Conservation (phyloP, 1,140 invertebrate species). For the Nylanderia fulva region DNA sequence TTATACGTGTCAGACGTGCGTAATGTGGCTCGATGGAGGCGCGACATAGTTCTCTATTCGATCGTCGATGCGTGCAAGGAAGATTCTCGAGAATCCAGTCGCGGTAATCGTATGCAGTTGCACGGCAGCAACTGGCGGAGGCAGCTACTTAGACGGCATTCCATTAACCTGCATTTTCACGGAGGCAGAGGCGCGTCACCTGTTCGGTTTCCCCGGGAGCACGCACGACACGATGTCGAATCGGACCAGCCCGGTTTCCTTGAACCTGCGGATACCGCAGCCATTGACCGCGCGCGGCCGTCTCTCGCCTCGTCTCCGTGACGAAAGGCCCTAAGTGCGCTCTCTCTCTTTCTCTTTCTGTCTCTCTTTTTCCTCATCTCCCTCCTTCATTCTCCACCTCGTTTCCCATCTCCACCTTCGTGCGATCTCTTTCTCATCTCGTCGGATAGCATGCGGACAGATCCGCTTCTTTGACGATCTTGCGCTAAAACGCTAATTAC, state of each 20-base stretch:
- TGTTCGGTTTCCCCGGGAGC: constrained; percentile 75
- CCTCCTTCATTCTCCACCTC: neutral
- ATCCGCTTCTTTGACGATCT: constrained; percentile 39
- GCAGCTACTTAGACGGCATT: constrained; percentile 69
- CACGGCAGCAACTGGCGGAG: constrained; percentile 28
- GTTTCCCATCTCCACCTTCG: neutral
- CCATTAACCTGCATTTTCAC: constrained; percentile 80
- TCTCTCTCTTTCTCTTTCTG: constrained; percentile 61
- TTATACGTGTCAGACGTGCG: neutral
- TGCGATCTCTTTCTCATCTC: constrained; percentile 51
- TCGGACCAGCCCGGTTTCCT: constrained; percentile 84
- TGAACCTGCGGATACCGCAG: constrained; percentile 84
- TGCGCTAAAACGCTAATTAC: constrained; percentile 51
- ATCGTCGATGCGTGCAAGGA: constrained; percentile 44
- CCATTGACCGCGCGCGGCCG: constrained; percentile 81
- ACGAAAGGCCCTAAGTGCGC: constrained; percentile 74
- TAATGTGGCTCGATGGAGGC: constrained; percentile 1
- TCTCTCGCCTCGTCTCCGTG: constrained; percentile 69
- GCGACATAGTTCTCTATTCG: constrained; percentile 15
- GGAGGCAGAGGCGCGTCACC: constrained; percentile 74
- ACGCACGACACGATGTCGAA: constrained; percentile 77
- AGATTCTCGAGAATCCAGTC: constrained; percentile 49
- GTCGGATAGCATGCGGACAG: constrained; percentile 34
- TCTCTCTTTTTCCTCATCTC: constrained; percentile 58
- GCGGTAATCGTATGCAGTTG: constrained; percentile 54